Conservation (phyloP, 2,888 invertebrate species). For the Drepana falcataria region DNA sequence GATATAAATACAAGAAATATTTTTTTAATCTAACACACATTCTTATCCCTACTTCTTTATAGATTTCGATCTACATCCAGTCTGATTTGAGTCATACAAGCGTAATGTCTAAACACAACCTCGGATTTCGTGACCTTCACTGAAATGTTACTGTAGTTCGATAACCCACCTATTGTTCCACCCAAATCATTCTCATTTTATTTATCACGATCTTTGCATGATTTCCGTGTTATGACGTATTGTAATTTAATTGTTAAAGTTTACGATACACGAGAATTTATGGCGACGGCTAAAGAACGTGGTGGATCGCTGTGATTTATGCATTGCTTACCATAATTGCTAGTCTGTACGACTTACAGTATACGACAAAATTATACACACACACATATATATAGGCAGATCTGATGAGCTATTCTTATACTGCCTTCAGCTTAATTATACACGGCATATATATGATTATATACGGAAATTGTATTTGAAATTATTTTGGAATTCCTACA, state of each 20-base stretch:
- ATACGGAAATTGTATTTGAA: too few species aligned
- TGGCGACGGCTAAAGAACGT: constrained; percentile 27
- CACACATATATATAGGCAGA: too few species aligned
- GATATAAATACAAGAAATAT: too few species aligned
- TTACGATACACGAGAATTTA: constrained; percentile 51
- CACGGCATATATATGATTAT: too few species aligned
- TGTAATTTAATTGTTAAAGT: constrained; percentile 61
- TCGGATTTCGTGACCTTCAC: constrained; percentile 69
- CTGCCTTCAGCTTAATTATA: too few species aligned
- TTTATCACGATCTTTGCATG: constrained; percentile 61
- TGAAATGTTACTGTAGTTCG: constrained; percentile 70
- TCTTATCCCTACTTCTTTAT: neutral
- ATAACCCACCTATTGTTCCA: constrained; percentile 67
- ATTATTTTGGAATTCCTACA: too few species aligned
- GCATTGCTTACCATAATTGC: constrained; percentile 30
- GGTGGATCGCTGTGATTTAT: constrained; percentile 32
- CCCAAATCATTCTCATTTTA: constrained; percentile 66
- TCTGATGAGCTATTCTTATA: too few species aligned
- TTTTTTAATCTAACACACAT: neutral
- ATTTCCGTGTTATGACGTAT: constrained; percentile 68
- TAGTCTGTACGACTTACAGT: constrained; percentile 7
- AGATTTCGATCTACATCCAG: neutral
- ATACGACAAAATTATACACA: too few species aligned
- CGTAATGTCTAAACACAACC: constrained; percentile 45
- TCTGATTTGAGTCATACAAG: constrained; percentile 20